A percentile compares a stretch with the other conserved stretches of the same genome.
These are phyloP conservation scores for Rhinophrynus dorsalis DNA, from an alignment of 2,797 vertebrate genomes.

Conservation along the genomic window DNA sequence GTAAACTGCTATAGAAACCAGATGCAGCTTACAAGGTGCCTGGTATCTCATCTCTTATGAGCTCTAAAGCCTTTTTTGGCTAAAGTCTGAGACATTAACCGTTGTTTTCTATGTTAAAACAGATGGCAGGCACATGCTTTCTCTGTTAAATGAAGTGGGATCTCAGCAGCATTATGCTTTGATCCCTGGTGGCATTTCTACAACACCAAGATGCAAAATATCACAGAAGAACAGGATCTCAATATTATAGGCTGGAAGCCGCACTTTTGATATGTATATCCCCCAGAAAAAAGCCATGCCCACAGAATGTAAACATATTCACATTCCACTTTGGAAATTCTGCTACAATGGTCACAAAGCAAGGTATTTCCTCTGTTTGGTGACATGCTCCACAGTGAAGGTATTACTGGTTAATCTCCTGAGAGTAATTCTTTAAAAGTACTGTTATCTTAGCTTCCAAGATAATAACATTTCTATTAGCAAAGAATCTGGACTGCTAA, in stretches of 20 bases:
- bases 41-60: slow-evolving; percentile 74
- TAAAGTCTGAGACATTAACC: slow-evolving; percentile 75
- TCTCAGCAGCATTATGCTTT: slow-evolving; percentile 73
- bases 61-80: slow-evolving; percentile 75
- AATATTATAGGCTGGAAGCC: slow-evolving; percentile 72
- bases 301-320: slow-evolving; percentile 62
- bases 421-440: slow-evolving; percentile 9
- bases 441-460: slow-evolving; percentile 40
- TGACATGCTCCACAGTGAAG: slow-evolving; percentile 53
- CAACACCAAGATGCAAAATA: slow-evolving; percentile 79
- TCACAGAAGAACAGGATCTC: slow-evolving; percentile 72
- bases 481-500: slow-evolving; percentile 36
- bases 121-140: slow-evolving; percentile 88
- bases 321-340: slow-evolving; percentile 61
- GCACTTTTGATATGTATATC: slow-evolving; percentile 61
- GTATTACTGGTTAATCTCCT: slow-evolving; percentile 44
- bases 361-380: slow-evolving; percentile 59
- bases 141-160: slow-evolving; percentile 71
- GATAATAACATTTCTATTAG: slow-evolving; percentile 38
- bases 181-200: slow-evolving; percentile 79
- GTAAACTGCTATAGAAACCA: slow-evolving; percentile 70
- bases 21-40: slow-evolving; percentile 74
- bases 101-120: slow-evolving; percentile 83
- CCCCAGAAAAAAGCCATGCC: slow-evolving; percentile 57
- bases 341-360: slow-evolving; percentile 60